Evolutionary conservation across 2,113 vertebrate species (phyloP).

Genomic region (Colius striatus): DNA sequence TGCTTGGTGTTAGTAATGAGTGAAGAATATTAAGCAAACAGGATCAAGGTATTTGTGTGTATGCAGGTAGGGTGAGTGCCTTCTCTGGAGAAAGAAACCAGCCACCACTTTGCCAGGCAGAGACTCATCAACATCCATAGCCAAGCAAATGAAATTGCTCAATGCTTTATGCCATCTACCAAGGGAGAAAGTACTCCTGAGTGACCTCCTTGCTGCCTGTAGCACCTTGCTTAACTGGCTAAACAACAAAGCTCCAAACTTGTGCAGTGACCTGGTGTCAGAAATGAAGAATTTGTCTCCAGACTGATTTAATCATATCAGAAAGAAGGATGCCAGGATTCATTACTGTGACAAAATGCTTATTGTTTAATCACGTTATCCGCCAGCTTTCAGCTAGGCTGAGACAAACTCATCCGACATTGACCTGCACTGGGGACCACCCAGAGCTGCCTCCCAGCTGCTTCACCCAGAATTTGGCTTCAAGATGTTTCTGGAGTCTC

Average conservation of each 20-base stretch:
- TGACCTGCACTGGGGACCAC: fast-evolving
- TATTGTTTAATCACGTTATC: slow-evolving; percentile 54
- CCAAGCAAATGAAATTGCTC: background rate
- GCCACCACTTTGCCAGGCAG: background rate
- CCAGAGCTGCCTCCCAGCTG: background rate
- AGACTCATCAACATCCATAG: background rate
- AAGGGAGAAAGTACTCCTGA: background rate
- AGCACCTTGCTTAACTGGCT: background rate
- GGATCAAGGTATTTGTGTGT: background rate
- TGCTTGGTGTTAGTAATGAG: background rate
- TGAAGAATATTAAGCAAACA: fast-evolving
- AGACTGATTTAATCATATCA: slow-evolving; percentile 54
- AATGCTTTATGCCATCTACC: background rate
- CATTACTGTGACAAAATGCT: slow-evolving; percentile 54
- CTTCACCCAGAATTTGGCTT: background rate
- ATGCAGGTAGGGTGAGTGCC: background rate
- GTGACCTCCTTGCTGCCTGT: background rate
- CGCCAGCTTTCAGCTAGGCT: background rate
- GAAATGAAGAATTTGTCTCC: slow-evolving; percentile 26
- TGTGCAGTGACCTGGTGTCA: slow-evolving; percentile 4
- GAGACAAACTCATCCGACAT: background rate
- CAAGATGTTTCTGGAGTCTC: background rate
- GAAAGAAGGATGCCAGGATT: slow-evolving; percentile 52
- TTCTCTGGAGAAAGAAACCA: background rate
- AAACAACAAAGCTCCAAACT: background rate